phyloP scores from a whole-genome alignment of 2,113 vertebrate genomes.

The Chionomys nivalis region DNA sequence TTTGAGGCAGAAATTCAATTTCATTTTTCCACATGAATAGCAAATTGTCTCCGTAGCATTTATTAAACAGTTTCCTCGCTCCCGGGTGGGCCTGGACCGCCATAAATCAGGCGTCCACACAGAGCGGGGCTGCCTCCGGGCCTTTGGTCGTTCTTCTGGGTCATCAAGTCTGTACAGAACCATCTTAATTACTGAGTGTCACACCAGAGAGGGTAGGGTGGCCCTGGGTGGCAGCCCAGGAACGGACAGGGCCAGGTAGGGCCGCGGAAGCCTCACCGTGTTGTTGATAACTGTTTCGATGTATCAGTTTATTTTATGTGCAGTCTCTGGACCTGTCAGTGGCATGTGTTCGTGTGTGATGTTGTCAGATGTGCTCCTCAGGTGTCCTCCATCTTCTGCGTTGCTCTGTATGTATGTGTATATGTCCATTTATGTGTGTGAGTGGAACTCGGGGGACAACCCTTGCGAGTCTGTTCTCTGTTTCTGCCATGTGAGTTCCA shows the following conservation, averaged over 20 bases:
- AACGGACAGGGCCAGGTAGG: fast-evolving
- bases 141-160: neutral
- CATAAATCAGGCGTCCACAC: conserved; percentile 32
- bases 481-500: neutral
- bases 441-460: neutral
- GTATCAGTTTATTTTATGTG: too few species aligned
- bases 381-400: neutral
- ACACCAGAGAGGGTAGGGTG: neutral
- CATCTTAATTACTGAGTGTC: neutral
- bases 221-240: neutral
- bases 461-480: neutral
- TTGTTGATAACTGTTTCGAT: neutral
- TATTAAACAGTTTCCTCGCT: conserved; percentile 1
- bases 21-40: conserved; percentile 72
- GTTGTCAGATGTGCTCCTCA: neutral
- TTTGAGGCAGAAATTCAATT: conserved; percentile 74
- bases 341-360: too few species aligned
- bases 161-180: neutral
- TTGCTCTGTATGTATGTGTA: neutral
- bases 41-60: conserved; percentile 52
- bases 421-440: neutral
- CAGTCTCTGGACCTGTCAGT: neutral
- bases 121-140: neutral
- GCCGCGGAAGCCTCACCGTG: neutral
- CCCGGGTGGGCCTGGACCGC: neutral